Evolutionary conservation across 1,140 invertebrate genomes (phyloP).

Genomic region (Tyrophagus putrescentiae): DNA sequence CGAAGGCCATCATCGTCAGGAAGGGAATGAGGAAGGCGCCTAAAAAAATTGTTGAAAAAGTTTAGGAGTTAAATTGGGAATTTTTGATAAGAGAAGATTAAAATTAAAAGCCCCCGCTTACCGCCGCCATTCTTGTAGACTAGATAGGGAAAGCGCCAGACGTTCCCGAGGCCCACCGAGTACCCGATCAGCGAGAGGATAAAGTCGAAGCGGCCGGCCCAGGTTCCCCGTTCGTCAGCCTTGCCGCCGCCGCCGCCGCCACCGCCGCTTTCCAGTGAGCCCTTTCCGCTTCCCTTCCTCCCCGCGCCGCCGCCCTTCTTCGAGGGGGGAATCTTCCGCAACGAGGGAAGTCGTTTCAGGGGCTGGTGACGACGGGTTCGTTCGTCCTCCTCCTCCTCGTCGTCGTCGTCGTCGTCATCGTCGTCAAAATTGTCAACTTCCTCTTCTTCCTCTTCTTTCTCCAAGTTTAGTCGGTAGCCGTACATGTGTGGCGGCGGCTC

Average conservation of each 20-base stretch:
- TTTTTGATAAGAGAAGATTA: no score
- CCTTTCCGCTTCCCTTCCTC: no score
- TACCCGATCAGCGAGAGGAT: conserved; percentile 45
- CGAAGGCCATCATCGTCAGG: conserved; percentile 25
- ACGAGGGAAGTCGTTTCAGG: neutral
- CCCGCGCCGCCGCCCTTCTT: neutral
- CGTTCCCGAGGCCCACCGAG: conserved; percentile 58
- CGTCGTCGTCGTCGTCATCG: conserved; percentile 25
- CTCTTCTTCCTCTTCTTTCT: conserved; percentile 18
- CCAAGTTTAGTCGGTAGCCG: neutral
- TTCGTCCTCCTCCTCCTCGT: neutral
- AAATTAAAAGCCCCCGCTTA: no score
- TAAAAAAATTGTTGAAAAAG: conserved; percentile 20
- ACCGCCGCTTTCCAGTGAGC: no score
- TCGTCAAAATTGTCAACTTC: neutral
- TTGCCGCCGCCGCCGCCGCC: no score
- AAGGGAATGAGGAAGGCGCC: conserved; percentile 28
- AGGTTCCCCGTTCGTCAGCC: conserved; percentile 48
- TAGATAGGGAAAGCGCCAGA: conserved; percentile 39
- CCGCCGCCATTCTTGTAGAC: conserved; percentile 61
- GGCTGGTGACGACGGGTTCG: neutral
- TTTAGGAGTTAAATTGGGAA: no score
- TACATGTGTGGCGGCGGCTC: no score
- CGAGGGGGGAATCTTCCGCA: neutral
- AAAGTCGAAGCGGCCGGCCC: conserved; percentile 40